These are phyloP conservation scores for Parauchenoglanis ngamensis DNA, from an alignment of 2,797 vertebrate species.

Conservation along the genomic window DNA sequence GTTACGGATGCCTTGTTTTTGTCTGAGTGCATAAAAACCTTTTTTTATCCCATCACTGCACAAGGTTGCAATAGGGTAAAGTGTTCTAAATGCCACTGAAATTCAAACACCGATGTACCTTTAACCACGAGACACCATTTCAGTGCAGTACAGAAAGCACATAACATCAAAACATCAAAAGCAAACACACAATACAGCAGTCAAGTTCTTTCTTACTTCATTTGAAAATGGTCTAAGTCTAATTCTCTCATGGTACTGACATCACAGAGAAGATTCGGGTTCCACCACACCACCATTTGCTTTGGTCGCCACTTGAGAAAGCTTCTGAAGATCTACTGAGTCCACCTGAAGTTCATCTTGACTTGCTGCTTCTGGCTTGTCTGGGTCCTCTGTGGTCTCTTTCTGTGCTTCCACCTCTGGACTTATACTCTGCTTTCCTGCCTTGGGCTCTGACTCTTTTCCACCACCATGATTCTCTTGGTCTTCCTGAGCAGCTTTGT, in stretches of 20 bases:
- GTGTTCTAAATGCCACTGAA: constrained; percentile 10
- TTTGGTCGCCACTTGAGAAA: constrained; percentile 70
- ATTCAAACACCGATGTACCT: not conserved
- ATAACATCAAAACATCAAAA: constrained; percentile 42
- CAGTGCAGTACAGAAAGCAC: constrained; percentile 37
- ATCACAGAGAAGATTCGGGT: constrained; percentile 58
- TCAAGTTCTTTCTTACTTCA: not conserved
- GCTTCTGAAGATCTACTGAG: constrained; percentile 72
- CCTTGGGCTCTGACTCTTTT: constrained; percentile 64
- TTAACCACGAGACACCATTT: constrained; percentile 12
- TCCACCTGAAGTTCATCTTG: constrained; percentile 60
- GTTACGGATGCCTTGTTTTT: not conserved
- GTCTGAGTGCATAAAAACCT: not conserved
- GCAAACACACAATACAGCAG: constrained; percentile 14
- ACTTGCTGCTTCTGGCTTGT: constrained; percentile 48
- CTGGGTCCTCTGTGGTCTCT: constrained; percentile 69
- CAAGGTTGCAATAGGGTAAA: not conserved
- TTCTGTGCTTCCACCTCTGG: constrained; percentile 58
- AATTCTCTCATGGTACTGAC: constrained; percentile 11
- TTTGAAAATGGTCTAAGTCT: not conserved
- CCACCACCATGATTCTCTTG: constrained; percentile 72
- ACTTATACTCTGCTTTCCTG: constrained; percentile 68
- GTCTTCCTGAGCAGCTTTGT: constrained; percentile 52
- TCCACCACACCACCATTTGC: constrained; percentile 39
- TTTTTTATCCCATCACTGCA: not conserved